Conservation (phyloP, 2,888 invertebrate species). For the Lampropteryx suffumata region DNA sequence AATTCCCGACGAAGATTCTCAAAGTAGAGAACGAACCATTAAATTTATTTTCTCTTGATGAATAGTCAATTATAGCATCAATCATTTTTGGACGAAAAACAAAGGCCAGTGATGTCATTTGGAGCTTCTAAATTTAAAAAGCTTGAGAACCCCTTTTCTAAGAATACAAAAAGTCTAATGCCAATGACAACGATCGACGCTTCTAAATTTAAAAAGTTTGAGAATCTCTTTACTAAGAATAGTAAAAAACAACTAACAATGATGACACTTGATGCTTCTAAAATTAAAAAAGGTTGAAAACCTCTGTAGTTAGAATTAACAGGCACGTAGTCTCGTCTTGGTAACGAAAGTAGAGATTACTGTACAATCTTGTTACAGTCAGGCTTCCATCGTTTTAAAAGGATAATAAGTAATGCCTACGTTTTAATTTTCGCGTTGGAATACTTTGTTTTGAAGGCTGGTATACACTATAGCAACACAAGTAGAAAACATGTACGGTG, state of each 20-base stretch:
- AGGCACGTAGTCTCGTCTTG: conserved; percentile 41
- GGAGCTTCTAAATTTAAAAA: not conserved
- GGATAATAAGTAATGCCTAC: conserved; percentile 53
- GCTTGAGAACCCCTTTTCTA: conserved; percentile 10
- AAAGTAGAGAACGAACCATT: not conserved
- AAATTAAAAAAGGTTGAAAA: conserved; percentile 10
- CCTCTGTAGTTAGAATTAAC: conserved; percentile 23
- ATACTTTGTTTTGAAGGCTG: conserved; percentile 22
- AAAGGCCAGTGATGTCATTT: no score
- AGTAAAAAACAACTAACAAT: no score
- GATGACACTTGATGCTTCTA: no score
- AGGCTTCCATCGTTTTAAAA: conserved; percentile 51
- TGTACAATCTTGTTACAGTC: conserved; percentile 62
- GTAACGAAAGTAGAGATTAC: conserved; percentile 67
- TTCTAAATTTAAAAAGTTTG: no score
- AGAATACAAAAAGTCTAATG: no score
- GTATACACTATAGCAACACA: not conserved
- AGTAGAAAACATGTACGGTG: not conserved
- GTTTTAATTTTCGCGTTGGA: conserved; percentile 55
- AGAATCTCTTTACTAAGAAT: no score
- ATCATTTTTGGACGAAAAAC: no score
- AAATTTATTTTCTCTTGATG: no score
- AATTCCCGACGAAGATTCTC: conserved; percentile 46
- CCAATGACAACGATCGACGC: no score
- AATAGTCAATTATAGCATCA: no score